Percentiles rank a stretch among this genome's conserved stretches.
Evolutionary conservation across 2,113 vertebrate species (phyloP).

Genomic region (Pleuronectes platessa): DNA sequence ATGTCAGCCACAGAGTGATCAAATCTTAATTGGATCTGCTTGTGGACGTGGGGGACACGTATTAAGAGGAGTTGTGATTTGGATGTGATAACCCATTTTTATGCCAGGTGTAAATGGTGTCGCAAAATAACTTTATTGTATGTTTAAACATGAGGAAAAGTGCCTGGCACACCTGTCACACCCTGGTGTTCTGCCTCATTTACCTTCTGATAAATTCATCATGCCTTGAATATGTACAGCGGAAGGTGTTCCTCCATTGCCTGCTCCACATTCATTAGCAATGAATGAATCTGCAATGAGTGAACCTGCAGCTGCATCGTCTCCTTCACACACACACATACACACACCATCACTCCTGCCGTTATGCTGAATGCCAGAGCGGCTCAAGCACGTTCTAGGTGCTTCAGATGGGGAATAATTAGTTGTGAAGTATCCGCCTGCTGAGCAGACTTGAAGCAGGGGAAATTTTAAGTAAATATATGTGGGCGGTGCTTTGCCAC

Average conservation of each 20-base stretch:
- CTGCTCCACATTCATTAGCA: conserved; percentile 69
- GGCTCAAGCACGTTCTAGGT: conserved; percentile 30
- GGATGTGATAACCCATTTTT: not conserved
- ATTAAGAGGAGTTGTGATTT: not conserved
- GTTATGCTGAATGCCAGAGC: not conserved
- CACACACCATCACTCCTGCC: conserved; percentile 6
- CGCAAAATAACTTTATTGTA: not conserved
- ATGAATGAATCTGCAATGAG: not conserved
- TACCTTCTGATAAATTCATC: conserved; percentile 72
- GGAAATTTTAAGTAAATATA: conserved; percentile 56
- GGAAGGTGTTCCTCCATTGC: conserved; percentile 57
- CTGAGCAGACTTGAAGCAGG: conserved; percentile 44
- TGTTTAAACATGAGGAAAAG: conserved; percentile 55
- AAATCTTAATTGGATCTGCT: not conserved
- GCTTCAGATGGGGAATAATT: conserved; percentile 65
- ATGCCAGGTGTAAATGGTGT: not conserved
- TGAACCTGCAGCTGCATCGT: conserved; percentile 46
- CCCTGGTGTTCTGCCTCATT: conserved; percentile 67
- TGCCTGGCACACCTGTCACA: conserved; percentile 14
- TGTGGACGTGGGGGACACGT: not conserved
- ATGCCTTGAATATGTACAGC: conserved; percentile 56
- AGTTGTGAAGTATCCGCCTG: conserved; percentile 48
- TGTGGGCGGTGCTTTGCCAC: conserved; percentile 26
- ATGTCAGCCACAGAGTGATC: not conserved
- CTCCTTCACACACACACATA: not conserved